phyloP scores from a whole-genome alignment of 2,797 vertebrate species.

The Gymnopithys bicolor region DNA sequence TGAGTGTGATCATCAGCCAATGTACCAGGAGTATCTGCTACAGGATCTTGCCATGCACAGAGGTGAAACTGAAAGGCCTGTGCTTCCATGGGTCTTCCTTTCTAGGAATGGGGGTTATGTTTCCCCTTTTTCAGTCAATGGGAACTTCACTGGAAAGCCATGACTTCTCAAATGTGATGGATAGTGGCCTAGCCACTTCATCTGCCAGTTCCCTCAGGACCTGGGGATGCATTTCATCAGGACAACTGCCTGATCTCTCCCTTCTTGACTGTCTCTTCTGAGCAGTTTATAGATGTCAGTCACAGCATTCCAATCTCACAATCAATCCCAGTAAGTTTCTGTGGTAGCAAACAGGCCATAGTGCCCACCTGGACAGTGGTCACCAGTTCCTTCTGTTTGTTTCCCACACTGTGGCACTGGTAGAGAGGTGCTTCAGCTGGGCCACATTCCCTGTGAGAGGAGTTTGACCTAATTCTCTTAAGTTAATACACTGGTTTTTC shows the following conservation, averaged over 20 bases:
- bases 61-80: background rate
- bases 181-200: background rate
- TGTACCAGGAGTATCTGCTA: background rate
- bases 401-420: background rate
- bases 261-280: background rate
- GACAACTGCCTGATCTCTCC: background rate
- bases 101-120: background rate
- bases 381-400: background rate
- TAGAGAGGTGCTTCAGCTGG: background rate
- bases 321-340: background rate
- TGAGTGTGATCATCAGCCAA: background rate
- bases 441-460: background rate
- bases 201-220: background rate
- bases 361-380: background rate
- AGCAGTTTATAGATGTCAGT: background rate
- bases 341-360: background rate
- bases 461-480: background rate
- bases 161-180: background rate
- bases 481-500: background rate
- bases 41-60: background rate
- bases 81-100: background rate
- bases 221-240: background rate
- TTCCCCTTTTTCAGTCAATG: background rate
- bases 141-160: background rate
- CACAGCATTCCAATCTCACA: background rate